phyloP scores from a whole-genome alignment of 1,140 invertebrate species.

The Lasioglossum baleicum region DNA sequence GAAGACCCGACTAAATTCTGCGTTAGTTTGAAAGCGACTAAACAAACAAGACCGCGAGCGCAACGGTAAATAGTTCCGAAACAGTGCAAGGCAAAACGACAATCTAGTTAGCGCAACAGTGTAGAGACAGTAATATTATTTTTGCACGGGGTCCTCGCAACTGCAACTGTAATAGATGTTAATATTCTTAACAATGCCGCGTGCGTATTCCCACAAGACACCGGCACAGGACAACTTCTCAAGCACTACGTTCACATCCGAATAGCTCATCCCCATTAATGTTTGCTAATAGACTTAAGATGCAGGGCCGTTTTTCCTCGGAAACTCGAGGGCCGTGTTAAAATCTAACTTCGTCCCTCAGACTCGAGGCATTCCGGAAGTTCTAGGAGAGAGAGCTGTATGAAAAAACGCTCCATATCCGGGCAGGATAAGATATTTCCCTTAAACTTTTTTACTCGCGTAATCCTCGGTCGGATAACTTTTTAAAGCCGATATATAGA shows the following conservation, averaged over 20 bases:
- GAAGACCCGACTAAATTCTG: no score
- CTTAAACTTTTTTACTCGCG: slow-evolving; percentile 18
- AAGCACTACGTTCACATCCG: not conserved
- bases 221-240: not conserved
- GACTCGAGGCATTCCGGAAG: not conserved
- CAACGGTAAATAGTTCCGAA: no score
- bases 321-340: not conserved
- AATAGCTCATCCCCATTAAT: slow-evolving; percentile 9
- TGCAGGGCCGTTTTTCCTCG: not conserved
- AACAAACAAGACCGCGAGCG: no score
- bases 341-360: not conserved
- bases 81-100: no score
- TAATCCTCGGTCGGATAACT: slow-evolving; percentile 35
- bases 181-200: slow-evolving; percentile 38
- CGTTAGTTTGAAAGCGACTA: no score
- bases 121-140: slow-evolving; percentile 48
- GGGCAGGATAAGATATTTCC: slow-evolving; percentile 30
- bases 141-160: slow-evolving; percentile 35
- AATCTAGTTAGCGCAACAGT: slow-evolving; percentile 32
- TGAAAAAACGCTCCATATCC: not conserved
- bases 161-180: slow-evolving; percentile 43
- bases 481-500: slow-evolving; percentile 31
- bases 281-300: slow-evolving; percentile 4
- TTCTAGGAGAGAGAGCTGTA: not conserved
- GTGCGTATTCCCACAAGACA: slow-evolving; percentile 29